phyloP scores from a whole-genome alignment of 2,113 vertebrate genomes.

The Cnemophilus loriae region DNA sequence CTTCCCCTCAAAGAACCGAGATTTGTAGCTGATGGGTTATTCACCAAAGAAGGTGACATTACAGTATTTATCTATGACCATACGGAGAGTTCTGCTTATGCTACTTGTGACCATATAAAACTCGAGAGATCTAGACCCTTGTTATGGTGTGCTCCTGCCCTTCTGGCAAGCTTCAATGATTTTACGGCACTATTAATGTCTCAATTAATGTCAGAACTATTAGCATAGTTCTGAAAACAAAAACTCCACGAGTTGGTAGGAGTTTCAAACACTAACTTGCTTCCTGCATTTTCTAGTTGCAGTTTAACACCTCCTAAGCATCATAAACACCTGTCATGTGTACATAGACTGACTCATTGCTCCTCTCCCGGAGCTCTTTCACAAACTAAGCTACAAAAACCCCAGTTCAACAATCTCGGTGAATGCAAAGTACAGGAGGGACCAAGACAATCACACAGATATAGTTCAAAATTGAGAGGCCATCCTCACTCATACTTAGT shows the following conservation, averaged over 20 bases:
- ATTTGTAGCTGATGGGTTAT: background rate
- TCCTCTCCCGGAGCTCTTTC: background rate
- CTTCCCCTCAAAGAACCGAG: background rate
- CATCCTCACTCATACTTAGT: background rate
- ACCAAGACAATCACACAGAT: background rate
- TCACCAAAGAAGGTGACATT: background rate
- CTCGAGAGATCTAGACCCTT: background rate
- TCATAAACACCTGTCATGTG: background rate
- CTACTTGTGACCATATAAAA: background rate
- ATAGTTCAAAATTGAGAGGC: background rate
- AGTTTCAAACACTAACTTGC: background rate
- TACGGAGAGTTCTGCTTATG: background rate
- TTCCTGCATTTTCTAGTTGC: background rate
- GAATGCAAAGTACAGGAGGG: background rate
- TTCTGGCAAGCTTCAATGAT: background rate
- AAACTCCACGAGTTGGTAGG: background rate
- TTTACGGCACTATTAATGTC: background rate
- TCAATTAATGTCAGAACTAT: background rate
- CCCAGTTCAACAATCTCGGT: background rate
- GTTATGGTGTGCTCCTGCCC: background rate
- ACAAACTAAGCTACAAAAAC: background rate
- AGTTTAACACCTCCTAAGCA: background rate
- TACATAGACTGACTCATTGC: background rate
- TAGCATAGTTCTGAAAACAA: background rate
- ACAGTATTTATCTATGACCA: background rate